A percentile compares a stretch with the other conserved stretches of the same genome.
These are phyloP conservation scores for Scytalopus superciliaris DNA, from an alignment of 2,113 vertebrate species.

Conservation along the genomic window DNA sequence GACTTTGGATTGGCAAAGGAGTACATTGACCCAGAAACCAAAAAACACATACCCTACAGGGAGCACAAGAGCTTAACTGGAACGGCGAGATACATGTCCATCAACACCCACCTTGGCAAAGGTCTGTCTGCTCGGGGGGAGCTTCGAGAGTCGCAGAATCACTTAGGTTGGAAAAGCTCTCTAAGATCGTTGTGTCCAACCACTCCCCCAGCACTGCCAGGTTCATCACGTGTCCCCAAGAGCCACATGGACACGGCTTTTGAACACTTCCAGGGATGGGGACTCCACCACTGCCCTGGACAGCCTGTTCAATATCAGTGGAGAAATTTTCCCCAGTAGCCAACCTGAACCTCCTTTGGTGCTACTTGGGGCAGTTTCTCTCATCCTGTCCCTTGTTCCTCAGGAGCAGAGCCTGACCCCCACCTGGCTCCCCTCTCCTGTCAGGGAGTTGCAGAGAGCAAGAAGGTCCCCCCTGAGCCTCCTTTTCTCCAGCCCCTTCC, in stretches of 20 bases:
- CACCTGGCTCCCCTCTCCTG: accelerated
- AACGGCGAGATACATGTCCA: constrained; percentile 98
- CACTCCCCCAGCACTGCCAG: accelerated
- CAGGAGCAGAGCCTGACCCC: not conserved
- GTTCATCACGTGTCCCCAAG: not conserved
- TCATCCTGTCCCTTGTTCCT: not conserved
- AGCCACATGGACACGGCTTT: not conserved
- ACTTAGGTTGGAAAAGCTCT: not conserved
- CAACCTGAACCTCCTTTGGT: not conserved
- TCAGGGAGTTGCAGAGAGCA: not conserved
- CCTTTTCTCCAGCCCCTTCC: not conserved
- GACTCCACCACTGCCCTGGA: not conserved
- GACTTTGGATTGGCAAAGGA: constrained; percentile 99
- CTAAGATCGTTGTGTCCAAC: not conserved
- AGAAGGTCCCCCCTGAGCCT: not conserved
- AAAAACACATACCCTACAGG: constrained; percentile 99
- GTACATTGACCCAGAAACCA: constrained; percentile 98
- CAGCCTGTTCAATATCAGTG: not conserved
- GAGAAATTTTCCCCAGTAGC: not conserved
- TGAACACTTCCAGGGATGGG: not conserved
- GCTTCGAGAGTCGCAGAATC: not conserved
- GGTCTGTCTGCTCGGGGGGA: constrained; percentile 73
- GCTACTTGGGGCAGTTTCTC: not conserved
- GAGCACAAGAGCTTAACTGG: constrained; percentile 99
- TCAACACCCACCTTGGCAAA: constrained; percentile 98